A percentile compares a stretch with the other conserved stretches of the same genome.
Conservation (phyloP, 2,797 vertebrate genomes). For the Artibeus jamaicensis region DNA sequence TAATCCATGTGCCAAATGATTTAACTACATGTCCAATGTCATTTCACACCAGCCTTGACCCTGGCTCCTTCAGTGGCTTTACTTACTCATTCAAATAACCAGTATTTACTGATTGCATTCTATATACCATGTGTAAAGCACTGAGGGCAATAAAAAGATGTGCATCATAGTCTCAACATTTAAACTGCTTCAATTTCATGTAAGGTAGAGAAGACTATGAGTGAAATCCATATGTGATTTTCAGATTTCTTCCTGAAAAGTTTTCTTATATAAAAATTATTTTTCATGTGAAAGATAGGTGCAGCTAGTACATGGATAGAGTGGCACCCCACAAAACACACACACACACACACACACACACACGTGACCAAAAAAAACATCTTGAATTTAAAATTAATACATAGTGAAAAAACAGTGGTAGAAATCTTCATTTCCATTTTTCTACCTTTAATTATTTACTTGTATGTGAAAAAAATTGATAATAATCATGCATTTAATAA, state of each 20-base stretch:
- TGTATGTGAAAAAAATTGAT: background rate
- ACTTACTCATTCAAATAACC: constrained; percentile 41
- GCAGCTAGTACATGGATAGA: background rate
- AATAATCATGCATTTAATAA: background rate
- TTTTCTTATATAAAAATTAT: constrained; percentile 10
- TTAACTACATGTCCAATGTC: background rate
- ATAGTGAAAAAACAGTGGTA: background rate
- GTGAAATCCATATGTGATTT: background rate
- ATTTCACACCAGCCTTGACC: constrained; percentile 6
- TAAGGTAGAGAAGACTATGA: background rate
- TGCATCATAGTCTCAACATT: background rate
- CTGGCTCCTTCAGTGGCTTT: background rate
- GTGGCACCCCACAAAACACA: background rate
- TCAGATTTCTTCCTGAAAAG: background rate
- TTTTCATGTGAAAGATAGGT: background rate
- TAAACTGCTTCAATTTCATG: background rate
- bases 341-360: no score
- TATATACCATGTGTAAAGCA: background rate
- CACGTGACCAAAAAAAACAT: background rate
- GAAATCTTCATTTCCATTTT: constrained; percentile 23
- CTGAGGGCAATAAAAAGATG: background rate
- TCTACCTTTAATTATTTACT: background rate
- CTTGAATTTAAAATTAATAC: constrained; percentile 3
- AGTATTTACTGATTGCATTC: constrained; percentile 12
- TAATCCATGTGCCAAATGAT: background rate